These are phyloP conservation scores for Sclerodermus sp. DNA, from an alignment of 2,888 invertebrate genomes.

Conservation along the genomic window DNA sequence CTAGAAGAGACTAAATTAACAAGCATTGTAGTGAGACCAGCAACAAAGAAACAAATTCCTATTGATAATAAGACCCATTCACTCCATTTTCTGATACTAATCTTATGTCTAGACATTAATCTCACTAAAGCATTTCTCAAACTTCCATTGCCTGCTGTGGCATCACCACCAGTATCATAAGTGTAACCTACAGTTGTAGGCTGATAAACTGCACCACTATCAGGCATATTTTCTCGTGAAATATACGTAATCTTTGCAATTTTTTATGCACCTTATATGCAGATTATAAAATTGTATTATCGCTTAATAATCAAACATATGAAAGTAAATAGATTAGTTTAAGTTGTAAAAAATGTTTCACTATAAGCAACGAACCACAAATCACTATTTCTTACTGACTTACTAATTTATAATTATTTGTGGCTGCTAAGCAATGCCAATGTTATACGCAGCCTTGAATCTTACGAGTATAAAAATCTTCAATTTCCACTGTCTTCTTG, in stretches of 20 bases:
- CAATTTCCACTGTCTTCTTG: too few species aligned
- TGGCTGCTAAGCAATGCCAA: too few species aligned
- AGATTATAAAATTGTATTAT: too few species aligned
- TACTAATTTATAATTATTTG: too few species aligned
- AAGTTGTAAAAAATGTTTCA: too few species aligned
- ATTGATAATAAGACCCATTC: constrained; percentile 52
- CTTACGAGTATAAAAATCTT: too few species aligned
- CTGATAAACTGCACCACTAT: constrained; percentile 55
- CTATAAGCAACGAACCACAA: too few species aligned
- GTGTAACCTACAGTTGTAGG: constrained; percentile 55
- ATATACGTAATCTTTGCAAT: constrained; percentile 1
- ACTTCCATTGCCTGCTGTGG: constrained; percentile 35
- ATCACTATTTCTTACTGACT: too few species aligned
- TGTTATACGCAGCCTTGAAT: too few species aligned
- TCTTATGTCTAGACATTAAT: constrained; percentile 51
- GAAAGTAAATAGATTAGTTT: too few species aligned
- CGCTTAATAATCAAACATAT: too few species aligned
- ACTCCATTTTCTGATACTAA: constrained; percentile 51
- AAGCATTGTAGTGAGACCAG: constrained; percentile 47
- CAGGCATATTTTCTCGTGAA: constrained; percentile 46
- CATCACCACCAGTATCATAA: constrained; percentile 49
- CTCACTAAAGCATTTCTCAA: constrained; percentile 46
- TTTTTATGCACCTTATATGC: too few species aligned
- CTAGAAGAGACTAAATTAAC: constrained; percentile 41
- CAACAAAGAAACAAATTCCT: constrained; percentile 46